Evolutionary conservation across 2,888 invertebrate species (phyloP).

Genomic region (Tethea ocularis): DNA sequence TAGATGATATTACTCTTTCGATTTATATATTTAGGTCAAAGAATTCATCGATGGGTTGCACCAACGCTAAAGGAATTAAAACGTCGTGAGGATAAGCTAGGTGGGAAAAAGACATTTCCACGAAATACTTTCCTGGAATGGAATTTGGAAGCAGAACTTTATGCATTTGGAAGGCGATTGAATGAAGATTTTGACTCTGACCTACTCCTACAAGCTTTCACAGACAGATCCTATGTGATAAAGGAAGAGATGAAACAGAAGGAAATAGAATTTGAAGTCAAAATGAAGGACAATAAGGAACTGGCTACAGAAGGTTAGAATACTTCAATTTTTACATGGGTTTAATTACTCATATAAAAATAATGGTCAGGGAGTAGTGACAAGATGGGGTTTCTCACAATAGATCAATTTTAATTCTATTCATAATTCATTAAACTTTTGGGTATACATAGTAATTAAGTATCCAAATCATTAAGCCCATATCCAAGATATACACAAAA

Average conservation of each 20-base stretch:
- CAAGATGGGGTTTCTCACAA: too few relatives aligned
- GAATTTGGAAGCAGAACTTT: conserved; percentile 95
- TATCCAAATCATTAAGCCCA: too few relatives aligned
- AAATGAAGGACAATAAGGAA: conserved; percentile 87
- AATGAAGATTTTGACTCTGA: conserved; percentile 91
- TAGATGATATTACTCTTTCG: conserved; percentile 2
- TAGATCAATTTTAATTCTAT: too few relatives aligned
- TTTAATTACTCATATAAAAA: too few relatives aligned
- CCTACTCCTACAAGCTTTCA: conserved; percentile 90
- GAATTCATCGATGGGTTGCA: conserved; percentile 86
- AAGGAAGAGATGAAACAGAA: conserved; percentile 87
- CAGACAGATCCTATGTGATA: conserved; percentile 90
- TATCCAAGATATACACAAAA: too few relatives aligned
- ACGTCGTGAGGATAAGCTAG: conserved; percentile 82
- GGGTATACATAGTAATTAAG: too few relatives aligned
- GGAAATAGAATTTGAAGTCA: conserved; percentile 87
- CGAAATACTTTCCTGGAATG: conserved; percentile 90
- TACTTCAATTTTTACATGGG: too few relatives aligned
- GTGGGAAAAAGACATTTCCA: conserved; percentile 76
- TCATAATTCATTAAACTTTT: too few relatives aligned
- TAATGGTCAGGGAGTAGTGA: too few relatives aligned
- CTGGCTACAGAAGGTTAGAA: conserved; percentile 85
- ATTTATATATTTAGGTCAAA: conserved; percentile 49
- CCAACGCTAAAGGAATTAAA: conserved; percentile 87
- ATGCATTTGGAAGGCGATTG: conserved; percentile 93